phyloP scores from a whole-genome alignment of 2,113 vertebrate genomes.

The Lophochroa leadbeateri region DNA sequence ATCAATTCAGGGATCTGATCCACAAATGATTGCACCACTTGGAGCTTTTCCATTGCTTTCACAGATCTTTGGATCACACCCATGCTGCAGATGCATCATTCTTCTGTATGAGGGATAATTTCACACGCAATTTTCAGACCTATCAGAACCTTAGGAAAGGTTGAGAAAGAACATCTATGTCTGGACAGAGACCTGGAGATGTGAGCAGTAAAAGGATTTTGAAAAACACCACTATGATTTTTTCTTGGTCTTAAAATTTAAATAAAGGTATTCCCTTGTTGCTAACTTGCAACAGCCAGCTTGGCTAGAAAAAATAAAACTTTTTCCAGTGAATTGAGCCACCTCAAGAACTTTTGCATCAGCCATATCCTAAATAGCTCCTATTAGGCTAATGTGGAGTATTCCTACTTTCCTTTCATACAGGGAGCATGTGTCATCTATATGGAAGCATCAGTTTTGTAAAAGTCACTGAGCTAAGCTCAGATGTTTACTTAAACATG shows the following conservation, averaged over 20 bases:
- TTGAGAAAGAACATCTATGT: neutral
- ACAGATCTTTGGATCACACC: constrained; percentile 10
- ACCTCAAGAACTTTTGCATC: neutral
- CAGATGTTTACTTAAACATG: neutral
- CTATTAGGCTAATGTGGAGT: neutral
- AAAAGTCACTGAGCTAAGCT: neutral
- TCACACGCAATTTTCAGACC: neutral
- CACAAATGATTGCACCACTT: neutral
- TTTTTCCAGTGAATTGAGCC: neutral
- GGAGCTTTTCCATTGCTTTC: neutral
- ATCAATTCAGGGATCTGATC: neutral
- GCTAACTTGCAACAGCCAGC: neutral
- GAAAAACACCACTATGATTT: neutral
- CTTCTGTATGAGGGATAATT: neutral
- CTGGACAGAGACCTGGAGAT: neutral
- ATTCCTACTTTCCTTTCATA: neutral
- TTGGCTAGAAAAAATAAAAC: neutral
- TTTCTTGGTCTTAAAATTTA: neutral
- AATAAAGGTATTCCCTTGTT: neutral
- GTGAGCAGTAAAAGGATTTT: neutral
- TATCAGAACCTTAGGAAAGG: neutral
- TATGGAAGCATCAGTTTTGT: neutral
- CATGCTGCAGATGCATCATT: neutral
- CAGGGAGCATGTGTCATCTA: neutral
- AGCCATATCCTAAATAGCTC: neutral